Base-by-base conservation (phyloP, 1,140 invertebrate genomes). In the Neodiprion lecontei region DNA sequence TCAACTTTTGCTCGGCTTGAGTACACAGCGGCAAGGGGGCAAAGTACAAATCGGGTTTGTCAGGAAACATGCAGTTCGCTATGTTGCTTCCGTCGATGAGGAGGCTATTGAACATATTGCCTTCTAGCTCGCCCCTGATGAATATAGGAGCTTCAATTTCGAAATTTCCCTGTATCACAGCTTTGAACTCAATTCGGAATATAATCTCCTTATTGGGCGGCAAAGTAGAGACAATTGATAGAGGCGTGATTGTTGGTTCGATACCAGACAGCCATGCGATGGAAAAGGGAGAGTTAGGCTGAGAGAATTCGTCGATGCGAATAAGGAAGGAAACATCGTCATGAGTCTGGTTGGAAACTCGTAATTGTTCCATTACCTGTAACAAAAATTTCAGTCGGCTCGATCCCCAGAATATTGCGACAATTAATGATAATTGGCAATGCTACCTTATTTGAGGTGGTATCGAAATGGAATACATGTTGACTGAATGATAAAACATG, bases 31-130 rank as follows among this genome's bases (percentile, higher is more conserved):
- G 74, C 49, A 79, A 67, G 14, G 82, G 78, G 2, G n/a, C 23
- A 11, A 83, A 76, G 69, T 79, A 81, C 40, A 83, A 76, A 48
- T 82, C 75, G 1, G 69, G 28, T 28, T 71, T 48, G 21, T 80
- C 74, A 8, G 76, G 17, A 9, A 77, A 70, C 10, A 83, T 81
- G 1, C 69, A 69, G 14, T 66, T 48, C 11, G 21, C 50, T 10
- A 75, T 53, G 67, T 77, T 73, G 48, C 68, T 40, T 40, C 80
- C 82, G 10, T 75, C 7, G 2, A 83, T 69, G 65, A n/a, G 67
- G 48, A 83, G 67, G 65, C 69, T 77, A 49, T 81, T 83, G 65
- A 80, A 81, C 66, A 77, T 49, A 40, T 70, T 28, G 10, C 70
- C 72, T 21, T 77, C 67, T 7, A 69, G 47, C 53, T 78, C 72